Evolutionary conservation across 1,140 invertebrate genomes (phyloP).

Genomic region (Helicoverpa armigera): DNA sequence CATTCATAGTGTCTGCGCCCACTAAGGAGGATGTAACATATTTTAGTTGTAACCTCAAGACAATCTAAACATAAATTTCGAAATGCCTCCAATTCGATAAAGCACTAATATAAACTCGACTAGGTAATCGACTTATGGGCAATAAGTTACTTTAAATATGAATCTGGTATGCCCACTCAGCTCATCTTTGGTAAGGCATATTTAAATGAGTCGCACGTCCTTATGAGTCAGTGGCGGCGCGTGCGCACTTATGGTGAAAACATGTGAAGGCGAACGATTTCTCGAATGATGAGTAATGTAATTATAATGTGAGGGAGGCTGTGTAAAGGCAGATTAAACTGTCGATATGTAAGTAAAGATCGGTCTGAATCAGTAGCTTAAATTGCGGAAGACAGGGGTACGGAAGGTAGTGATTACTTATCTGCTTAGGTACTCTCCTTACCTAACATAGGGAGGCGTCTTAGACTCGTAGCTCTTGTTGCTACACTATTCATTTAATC

Average conservation of each 20-base stretch:
- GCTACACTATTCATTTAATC: too few relatives aligned
- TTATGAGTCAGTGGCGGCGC: conserved; percentile 63
- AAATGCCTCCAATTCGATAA: too few relatives aligned
- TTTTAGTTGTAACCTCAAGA: too few relatives aligned
- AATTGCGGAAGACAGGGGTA: background rate
- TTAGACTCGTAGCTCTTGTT: too few relatives aligned
- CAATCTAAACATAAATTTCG: too few relatives aligned
- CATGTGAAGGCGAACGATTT: conserved; percentile 60
- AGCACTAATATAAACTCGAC: too few relatives aligned
- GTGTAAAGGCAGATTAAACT: conserved; percentile 15
- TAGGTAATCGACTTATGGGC: background rate
- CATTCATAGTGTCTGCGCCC: too few relatives aligned
- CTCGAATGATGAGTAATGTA: conserved; percentile 70
- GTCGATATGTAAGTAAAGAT: conserved; percentile 13
- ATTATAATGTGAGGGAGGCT: conserved; percentile 57
- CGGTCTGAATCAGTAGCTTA: background rate
- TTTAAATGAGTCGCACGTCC: conserved; percentile 48
- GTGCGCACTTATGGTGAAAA: conserved; percentile 69
- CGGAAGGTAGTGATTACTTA: background rate
- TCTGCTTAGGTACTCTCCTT: background rate
- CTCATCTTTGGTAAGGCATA: conserved; percentile 38
- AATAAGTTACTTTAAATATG: conserved; percentile 10
- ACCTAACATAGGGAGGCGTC: background rate
- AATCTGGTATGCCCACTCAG: conserved; percentile 27
- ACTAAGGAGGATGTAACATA: too few relatives aligned